Percentiles rank a stretch among this genome's conserved stretches.
These are phyloP conservation scores for Mionectes olivaceus DNA, from an alignment of 2,797 vertebrate species.

Conservation along the genomic window DNA sequence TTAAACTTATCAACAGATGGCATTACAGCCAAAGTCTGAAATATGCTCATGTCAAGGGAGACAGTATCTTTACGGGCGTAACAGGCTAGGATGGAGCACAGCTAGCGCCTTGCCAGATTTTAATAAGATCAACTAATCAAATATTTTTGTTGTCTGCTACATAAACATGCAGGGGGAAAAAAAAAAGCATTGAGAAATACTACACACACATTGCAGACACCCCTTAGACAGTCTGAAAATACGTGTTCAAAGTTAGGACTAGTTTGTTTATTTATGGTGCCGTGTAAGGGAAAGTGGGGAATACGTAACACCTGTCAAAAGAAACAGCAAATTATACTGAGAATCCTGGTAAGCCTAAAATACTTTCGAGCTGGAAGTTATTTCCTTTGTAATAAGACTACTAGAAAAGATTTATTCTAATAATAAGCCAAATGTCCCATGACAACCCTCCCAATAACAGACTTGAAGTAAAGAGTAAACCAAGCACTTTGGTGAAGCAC, in stretches of 20 bases:
- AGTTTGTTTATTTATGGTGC: constrained; percentile 15
- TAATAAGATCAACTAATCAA: constrained; percentile 13
- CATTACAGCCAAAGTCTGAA: constrained; percentile 21
- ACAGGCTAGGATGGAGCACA: neutral
- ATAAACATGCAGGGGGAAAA: neutral
- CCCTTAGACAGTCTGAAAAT: neutral
- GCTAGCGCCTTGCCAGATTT: neutral
- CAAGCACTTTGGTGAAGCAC: neutral
- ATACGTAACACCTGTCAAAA: neutral
- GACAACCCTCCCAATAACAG: neutral
- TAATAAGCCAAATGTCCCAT: constrained; percentile 34
- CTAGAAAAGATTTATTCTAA: constrained; percentile 41
- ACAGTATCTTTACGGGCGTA: neutral
- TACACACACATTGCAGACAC: neutral
- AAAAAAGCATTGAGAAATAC: neutral
- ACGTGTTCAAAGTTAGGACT: neutral
- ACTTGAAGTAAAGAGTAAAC: constrained; percentile 3
- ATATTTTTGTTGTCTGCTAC: neutral
- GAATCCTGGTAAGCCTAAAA: constrained; percentile 2
- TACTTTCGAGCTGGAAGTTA: neutral
- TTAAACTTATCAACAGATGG: constrained; percentile 28
- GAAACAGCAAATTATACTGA: neutral
- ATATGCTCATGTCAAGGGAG: neutral
- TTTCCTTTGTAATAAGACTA: constrained; percentile 36
- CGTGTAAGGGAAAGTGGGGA: neutral